Percentiles rank a stretch among this genome's conserved stretches.
These are phyloP conservation scores for Lepetodrilus schrolli DNA, from an alignment of 2,888 invertebrate genomes.

Conservation along the genomic window DNA sequence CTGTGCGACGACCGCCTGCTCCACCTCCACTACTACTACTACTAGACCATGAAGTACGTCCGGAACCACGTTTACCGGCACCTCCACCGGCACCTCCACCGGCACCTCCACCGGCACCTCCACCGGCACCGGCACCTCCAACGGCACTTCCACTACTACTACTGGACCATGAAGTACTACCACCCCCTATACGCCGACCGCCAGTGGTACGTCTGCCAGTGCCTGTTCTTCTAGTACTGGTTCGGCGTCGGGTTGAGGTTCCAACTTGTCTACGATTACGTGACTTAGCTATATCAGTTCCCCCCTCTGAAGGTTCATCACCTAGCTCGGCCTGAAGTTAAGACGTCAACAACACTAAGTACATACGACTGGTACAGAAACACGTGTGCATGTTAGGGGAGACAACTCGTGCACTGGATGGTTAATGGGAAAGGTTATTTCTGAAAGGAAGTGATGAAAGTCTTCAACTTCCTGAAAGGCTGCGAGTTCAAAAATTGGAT, in stretches of 20 bases:
- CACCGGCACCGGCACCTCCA: background rate
- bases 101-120: background rate
- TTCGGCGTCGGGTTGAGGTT: background rate
- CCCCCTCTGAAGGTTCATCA: constrained; percentile 19
- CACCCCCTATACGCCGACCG: background rate
- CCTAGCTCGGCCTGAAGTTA: background rate
- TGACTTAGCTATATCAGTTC: constrained; percentile 17
- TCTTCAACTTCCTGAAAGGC: background rate
- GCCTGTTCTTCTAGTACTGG: background rate
- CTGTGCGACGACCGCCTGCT: background rate
- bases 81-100: constrained; percentile 26
- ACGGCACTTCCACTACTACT: background rate
- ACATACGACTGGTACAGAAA: background rate
- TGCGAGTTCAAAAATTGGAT: constrained; percentile 14
- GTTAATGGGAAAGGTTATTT: constrained; percentile 10
- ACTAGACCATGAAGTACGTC: background rate
- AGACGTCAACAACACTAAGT: constrained; percentile 13
- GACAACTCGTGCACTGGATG: constrained; percentile 11
- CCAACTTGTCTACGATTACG: background rate
- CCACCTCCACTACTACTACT: background rate
- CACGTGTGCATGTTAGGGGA: constrained; percentile 10
- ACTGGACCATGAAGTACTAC: background rate
- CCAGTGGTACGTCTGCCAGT: background rate
- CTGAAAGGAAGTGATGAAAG: constrained; percentile 16
- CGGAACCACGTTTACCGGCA: background rate